phyloP scores from a whole-genome alignment of 2,113 vertebrate species.

The Gopherus flavomarginatus region DNA sequence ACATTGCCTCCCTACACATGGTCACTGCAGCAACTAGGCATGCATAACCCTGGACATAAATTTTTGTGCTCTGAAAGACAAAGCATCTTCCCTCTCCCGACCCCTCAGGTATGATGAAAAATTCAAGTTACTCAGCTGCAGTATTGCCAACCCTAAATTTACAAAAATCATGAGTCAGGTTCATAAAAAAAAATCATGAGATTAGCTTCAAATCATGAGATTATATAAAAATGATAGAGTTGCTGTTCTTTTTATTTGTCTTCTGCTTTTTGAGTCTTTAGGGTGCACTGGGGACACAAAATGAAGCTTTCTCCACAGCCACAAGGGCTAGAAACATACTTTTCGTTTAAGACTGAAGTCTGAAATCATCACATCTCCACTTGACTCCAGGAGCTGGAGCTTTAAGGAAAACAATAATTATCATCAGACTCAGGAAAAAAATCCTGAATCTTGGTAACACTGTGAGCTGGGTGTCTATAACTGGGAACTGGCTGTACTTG shows the following conservation, averaged over 20 bases:
- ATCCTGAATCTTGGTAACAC: neutral
- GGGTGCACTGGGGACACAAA: neutral
- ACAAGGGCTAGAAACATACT: neutral
- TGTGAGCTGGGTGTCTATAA: neutral
- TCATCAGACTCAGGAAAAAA: neutral
- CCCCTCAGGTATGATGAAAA: neutral
- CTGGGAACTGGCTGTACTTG: neutral
- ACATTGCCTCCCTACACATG: neutral
- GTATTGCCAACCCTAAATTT: too few species aligned
- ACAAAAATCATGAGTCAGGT: too few species aligned
- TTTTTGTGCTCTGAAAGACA: neutral
- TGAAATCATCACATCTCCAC: too few species aligned
- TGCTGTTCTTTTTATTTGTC: neutral
- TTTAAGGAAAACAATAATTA: neutral
- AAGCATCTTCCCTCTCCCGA: neutral
- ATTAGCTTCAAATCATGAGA: neutral
- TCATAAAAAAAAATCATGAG: neutral
- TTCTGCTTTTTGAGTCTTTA: neutral
- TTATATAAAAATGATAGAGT: neutral
- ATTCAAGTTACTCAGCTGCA: too few species aligned
- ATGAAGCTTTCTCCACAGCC: neutral
- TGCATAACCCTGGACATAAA: neutral
- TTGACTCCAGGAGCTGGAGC: too few species aligned
- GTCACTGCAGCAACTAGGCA: neutral
- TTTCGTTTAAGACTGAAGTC: neutral